These are phyloP conservation scores for Protomyctophum bolini DNA, from an alignment of 2,113 vertebrate genomes.

Conservation along the genomic window DNA sequence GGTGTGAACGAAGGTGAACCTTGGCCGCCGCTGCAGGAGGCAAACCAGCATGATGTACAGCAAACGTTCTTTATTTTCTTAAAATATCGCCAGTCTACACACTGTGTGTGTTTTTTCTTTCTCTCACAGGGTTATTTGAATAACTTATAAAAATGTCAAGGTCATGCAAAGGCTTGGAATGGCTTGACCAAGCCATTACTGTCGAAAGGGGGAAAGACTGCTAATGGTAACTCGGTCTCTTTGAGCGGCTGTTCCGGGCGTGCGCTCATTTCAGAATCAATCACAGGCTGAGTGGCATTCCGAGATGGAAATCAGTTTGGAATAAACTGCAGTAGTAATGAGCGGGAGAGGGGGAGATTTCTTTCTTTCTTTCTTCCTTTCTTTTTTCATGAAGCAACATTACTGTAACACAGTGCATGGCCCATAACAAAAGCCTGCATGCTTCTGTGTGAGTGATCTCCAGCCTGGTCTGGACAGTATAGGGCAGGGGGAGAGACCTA, in stretches of 20 bases:
- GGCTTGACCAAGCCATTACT: constrained; percentile 66
- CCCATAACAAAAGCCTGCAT: constrained; percentile 59
- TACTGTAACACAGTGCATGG: constrained; percentile 56
- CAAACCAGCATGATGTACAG: constrained; percentile 52
- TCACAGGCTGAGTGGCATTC: constrained; percentile 46
- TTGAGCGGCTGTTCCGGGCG: constrained; percentile 28
- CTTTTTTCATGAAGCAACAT: constrained; percentile 34
- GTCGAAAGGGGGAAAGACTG: constrained; percentile 56
- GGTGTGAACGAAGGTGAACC: constrained; percentile 57
- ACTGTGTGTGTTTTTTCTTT: constrained; percentile 40
- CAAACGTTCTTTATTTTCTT: constrained; percentile 63
- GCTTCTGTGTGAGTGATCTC: constrained; percentile 59
- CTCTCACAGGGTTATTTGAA: constrained; percentile 58
- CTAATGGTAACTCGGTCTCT: constrained; percentile 55
- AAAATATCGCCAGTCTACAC: constrained; percentile 39
- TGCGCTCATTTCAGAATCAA: constrained; percentile 69
- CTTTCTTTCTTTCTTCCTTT: constrained; percentile 41
- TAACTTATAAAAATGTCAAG: constrained; percentile 62
- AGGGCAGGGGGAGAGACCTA: constrained; percentile 24
- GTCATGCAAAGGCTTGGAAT: constrained; percentile 56
- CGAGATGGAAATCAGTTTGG: constrained; percentile 66
- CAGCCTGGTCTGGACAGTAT: constrained; percentile 52
- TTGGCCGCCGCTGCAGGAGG: constrained; percentile 35
- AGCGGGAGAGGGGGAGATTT: constrained; percentile 19
- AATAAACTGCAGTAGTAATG: constrained; percentile 56